Base-by-base conservation (phyloP, 2,797 vertebrate species). In the Lagorchestes hirsutus region DNA sequence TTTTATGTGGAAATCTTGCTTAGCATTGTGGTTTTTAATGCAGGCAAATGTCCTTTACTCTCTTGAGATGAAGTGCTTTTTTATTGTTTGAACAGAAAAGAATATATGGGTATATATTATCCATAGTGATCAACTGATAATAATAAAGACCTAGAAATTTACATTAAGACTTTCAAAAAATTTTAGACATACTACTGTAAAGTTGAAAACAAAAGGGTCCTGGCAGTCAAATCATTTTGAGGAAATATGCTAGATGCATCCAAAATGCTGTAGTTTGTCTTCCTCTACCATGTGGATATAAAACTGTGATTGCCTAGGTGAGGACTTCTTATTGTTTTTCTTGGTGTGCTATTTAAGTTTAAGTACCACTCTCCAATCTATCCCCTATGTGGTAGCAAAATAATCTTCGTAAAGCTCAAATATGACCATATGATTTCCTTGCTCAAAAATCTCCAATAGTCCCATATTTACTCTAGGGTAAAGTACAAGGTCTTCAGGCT, bases 401-500 rank as follows among this genome's bases (percentile, higher is more conserved):
- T 82, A 46, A 28, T 94, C 50, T 96, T 94, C 12, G 55, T 74
- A 93, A 54, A 82, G 22, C 62, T 96, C 55, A 92, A 13, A 31
- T 87, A 54, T 58, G 50, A 82, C 5, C 74, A 40, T 1, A 67
- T 67, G 0, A 82, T 82, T 40, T 40, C n/a, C 67, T 82, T 82
- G n/a, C n/a, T 82, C n/a, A 82, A 82, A 82, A 82, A 40, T n/a
- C 62, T 67, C 40, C 62, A 74, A 1, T 34, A 5, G 50, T 87
- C 46, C 40, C 74, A 27, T 50, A 46, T 46, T 87, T 87, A 50
- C 40, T 87, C 40, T 50, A 50, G 9, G 22, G 50, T 87, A 87
- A 87, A 46, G 40, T 87, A 10, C 74, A 87, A 87, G 22, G 4
- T 27, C 22, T 87, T 46, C 40, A 87, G 74, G 24, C 27, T 87